Conservation (phyloP, 2,113 vertebrate genomes). For the Urocynchramus pylzowi region DNA sequence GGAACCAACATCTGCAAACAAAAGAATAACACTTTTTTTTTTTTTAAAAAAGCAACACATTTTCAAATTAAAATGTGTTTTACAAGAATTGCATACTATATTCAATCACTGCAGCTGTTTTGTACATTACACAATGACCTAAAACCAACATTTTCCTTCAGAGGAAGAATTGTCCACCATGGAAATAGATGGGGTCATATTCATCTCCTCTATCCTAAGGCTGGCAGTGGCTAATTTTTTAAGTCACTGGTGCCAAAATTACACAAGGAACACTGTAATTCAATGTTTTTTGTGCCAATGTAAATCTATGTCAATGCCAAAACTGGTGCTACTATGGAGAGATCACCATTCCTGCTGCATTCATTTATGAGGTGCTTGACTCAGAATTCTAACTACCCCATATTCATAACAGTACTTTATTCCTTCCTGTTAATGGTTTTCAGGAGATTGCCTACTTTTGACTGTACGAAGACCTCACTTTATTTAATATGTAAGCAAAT, state of each 20-base stretch:
- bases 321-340: neutral
- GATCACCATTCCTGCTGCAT: neutral
- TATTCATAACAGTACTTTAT: neutral
- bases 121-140: neutral
- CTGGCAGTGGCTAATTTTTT: neutral
- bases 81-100: neutral
- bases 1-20: neutral
- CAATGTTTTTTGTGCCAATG: neutral
- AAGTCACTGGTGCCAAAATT: neutral
- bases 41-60: fast-evolving
- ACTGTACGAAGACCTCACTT: neutral
- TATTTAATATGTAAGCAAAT: neutral
- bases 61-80: neutral
- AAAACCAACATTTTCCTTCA: neutral
- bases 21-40: neutral
- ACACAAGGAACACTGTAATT: neutral
- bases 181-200: neutral
- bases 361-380: neutral
- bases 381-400: neutral
- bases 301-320: neutral
- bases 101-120: neutral
- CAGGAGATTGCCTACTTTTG: neutral
- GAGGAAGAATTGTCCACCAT: neutral
- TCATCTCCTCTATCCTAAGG: neutral
- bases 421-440: neutral